Conservation (phyloP, 2,888 invertebrate genomes). For the Scelioninae gen. 2 region DNA sequence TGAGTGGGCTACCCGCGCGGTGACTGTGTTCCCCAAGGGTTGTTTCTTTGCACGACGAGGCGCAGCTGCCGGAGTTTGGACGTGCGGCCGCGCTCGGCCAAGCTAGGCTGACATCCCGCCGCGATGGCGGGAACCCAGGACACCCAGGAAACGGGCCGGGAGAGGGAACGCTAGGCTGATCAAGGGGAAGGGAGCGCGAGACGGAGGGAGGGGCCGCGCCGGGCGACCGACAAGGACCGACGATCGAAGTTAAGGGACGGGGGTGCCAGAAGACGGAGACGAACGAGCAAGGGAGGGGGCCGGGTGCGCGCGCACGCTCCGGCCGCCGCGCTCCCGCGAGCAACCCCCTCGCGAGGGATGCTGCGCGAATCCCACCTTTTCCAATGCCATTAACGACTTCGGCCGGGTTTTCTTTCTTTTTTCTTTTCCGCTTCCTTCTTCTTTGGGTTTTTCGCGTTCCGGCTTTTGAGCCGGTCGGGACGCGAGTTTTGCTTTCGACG, state of each 20-base stretch:
- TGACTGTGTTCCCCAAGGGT: conserved; percentile 73
- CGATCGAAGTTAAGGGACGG: conserved; percentile 44
- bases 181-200: conserved; percentile 57
- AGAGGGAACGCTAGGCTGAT: conserved; percentile 61
- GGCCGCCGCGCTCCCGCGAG: no score
- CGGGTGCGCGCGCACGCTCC: no score
- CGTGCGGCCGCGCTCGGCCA: conserved; percentile 69
- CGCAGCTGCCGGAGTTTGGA: conserved; percentile 75
- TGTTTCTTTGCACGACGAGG: conserved; percentile 74
- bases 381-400: no score
- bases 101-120: conserved; percentile 72
- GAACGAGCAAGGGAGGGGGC: conserved; percentile 39
- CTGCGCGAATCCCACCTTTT: no score
- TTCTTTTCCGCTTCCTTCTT: no score
- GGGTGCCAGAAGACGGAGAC: conserved; percentile 37
- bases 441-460: no score
- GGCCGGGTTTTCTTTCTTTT: no score
- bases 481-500: no score
- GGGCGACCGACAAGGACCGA: conserved; percentile 20
- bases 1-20: conserved; percentile 75
- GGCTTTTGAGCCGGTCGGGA: no score
- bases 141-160: conserved; percentile 67
- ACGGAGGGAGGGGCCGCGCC: conserved; percentile 37
- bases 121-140: conserved; percentile 75
- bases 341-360: no score